Conservation (phyloP, 2,888 invertebrate species). For the Diarsia dahlii region DNA sequence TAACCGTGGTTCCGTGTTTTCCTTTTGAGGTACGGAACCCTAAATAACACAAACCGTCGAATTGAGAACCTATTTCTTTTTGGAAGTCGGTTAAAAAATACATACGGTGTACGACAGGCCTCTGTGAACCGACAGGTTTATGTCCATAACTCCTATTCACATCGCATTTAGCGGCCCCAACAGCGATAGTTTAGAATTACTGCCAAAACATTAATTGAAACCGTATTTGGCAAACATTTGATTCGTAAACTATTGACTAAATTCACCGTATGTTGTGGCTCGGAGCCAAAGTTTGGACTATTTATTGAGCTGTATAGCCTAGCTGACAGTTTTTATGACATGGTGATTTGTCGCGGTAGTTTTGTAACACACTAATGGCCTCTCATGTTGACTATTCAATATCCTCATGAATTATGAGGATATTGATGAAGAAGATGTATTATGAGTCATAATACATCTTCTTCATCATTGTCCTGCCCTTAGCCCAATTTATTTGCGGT, state of each 20-base stretch:
- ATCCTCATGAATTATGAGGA: too few species aligned
- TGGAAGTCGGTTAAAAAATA: too few species aligned
- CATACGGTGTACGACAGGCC: not conserved
- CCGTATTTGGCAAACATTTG: constrained; percentile 57
- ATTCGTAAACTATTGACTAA: constrained; percentile 52
- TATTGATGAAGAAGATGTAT: too few species aligned
- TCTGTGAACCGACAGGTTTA: not conserved
- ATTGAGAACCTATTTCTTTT: too few species aligned
- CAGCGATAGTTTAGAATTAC: constrained; percentile 45
- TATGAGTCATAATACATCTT: too few species aligned
- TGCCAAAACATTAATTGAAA: constrained; percentile 60
- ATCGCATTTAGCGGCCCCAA: constrained; percentile 33
- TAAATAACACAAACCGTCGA: too few species aligned
- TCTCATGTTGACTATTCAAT: not conserved
- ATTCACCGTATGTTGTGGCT: constrained; percentile 37
- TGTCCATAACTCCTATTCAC: constrained; percentile 24
- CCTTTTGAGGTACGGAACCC: too few species aligned
- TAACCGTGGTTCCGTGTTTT: too few species aligned
- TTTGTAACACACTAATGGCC: not conserved
- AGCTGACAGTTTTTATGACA: constrained; percentile 16
- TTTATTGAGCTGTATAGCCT: constrained; percentile 17
- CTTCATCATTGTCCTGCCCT: not conserved
- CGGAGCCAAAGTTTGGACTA: constrained; percentile 22
- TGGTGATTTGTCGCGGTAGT: not conserved
- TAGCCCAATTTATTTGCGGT: not conserved